Conservation (phyloP, 2,888 invertebrate genomes). For the Hesperia comma region DNA sequence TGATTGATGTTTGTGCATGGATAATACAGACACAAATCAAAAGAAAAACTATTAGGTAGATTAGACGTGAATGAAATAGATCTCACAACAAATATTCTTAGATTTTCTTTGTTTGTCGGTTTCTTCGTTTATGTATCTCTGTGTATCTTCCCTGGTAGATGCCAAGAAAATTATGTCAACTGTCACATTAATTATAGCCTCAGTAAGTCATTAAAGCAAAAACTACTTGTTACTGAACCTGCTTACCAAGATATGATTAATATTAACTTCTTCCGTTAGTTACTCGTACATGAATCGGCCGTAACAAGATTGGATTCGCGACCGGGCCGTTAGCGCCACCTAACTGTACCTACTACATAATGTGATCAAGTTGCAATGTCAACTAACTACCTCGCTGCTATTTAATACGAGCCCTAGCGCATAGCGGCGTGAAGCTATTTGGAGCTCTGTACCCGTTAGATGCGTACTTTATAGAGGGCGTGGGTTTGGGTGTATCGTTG, state of each 20-base stretch:
- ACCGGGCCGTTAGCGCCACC: constrained; percentile 58
- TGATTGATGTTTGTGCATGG: too few relatives aligned
- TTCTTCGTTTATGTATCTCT: too few relatives aligned
- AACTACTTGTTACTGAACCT: too few relatives aligned
- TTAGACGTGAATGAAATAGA: too few relatives aligned
- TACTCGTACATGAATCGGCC: constrained; percentile 39
- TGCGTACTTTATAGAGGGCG: background rate
- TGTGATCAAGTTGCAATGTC: constrained; percentile 57
- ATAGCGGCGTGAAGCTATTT: constrained; percentile 29
- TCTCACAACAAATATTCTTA: too few relatives aligned
- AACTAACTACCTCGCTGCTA: constrained; percentile 46
- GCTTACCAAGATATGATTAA: constrained; percentile 24
- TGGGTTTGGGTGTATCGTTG: too few relatives aligned
- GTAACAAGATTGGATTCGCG: constrained; percentile 37
- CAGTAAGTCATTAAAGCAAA: too few relatives aligned
- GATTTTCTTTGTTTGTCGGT: too few relatives aligned
- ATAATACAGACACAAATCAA: too few relatives aligned
- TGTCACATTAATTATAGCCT: background rate
- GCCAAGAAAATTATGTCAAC: background rate
- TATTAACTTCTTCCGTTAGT: constrained; percentile 42
- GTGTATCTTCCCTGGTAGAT: too few relatives aligned
- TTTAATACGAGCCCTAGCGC: constrained; percentile 31
- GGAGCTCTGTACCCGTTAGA: constrained; percentile 24
- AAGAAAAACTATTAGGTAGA: too few relatives aligned
- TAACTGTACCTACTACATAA: constrained; percentile 64